Base-by-base conservation (phyloP, 2,888 invertebrate genomes). In the Eurytoma adleriae region DNA sequence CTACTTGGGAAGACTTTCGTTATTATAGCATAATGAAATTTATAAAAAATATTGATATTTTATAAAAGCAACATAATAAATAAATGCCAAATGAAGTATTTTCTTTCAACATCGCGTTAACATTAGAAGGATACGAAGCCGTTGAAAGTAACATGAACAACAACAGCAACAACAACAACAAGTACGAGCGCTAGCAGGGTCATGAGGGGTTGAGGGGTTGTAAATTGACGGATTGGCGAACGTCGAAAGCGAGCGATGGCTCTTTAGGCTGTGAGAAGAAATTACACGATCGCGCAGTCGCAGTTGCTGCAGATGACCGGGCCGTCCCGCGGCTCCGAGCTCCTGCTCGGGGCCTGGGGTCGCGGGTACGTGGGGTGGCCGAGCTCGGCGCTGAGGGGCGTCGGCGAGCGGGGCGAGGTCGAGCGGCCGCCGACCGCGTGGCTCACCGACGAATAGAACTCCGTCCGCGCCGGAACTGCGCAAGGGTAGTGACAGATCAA, bases 201-300 rank as follows among this genome's bases (percentile, higher is more conserved):
- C 14, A 14, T 10, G 61, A 14, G 24, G 27, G 18, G 12, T 57
- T 18, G 57, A 57, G 18, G 27, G 14, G 24, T 24, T 10, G 27
- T 13, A 61, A 61, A 54, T 2, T 24, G 14, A 24, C 20, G 13
- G 2, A 3, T 13, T 10, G 27, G 24, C 14, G 14, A 61, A 61
- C 59, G 59, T 13, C 59, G 59, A 61, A 24, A 12, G 24, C 54
- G 14, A 14, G 13, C n/a, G n/a, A n/a, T 54, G 54, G 4, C 16
- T n/a, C 13, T 54, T 54, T n/a, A 52, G 30, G 16, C 20, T 30
- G 20, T 18, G 30, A 62, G 18, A 2, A 62, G 3, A 18, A 40
- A 16, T 82, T 96, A 97, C 97, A 96, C 95, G 91, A 97, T 96
- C 90, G 95, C 93, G 91, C 95, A 94, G 92, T 96, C 96, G 93